Conservation (phyloP, 2,888 invertebrate genomes). For the Baronia brevicornis region DNA sequence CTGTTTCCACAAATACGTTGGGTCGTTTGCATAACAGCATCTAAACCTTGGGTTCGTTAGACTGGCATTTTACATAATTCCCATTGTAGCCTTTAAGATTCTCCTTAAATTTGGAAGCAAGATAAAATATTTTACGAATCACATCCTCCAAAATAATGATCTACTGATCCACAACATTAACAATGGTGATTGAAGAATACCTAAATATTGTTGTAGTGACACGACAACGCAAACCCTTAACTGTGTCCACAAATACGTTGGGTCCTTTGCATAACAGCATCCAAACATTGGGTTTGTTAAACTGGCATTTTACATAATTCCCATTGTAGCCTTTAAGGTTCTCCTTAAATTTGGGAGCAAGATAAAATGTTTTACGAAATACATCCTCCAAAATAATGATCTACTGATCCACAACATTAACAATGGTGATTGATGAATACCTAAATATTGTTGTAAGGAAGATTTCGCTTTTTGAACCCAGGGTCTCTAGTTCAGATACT, state of each 20-base stretch:
- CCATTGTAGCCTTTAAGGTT: not conserved
- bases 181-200: too few relatives aligned
- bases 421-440: too few relatives aligned
- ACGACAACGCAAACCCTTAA: constrained; percentile 2
- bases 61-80: not conserved
- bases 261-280: constrained; percentile 1
- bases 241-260: constrained; percentile 1
- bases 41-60: not conserved
- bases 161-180: too few relatives aligned
- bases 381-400: too few relatives aligned
- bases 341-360: not conserved
- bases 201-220: too few relatives aligned
- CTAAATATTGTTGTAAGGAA: too few relatives aligned
- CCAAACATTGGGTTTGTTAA: not conserved
- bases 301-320: not conserved
- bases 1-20: constrained; percentile 1
- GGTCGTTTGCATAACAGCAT: constrained; percentile 1
- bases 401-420: too few relatives aligned
- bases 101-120: not conserved
- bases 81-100: not conserved
- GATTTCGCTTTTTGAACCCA: too few relatives aligned
- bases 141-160: too few relatives aligned
- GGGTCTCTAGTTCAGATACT: too few relatives aligned
- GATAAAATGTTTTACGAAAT: constrained; percentile 1
- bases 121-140: constrained; percentile 1